phyloP scores from a whole-genome alignment of 2,888 invertebrate genomes.

The Xestia c-nigrum region DNA sequence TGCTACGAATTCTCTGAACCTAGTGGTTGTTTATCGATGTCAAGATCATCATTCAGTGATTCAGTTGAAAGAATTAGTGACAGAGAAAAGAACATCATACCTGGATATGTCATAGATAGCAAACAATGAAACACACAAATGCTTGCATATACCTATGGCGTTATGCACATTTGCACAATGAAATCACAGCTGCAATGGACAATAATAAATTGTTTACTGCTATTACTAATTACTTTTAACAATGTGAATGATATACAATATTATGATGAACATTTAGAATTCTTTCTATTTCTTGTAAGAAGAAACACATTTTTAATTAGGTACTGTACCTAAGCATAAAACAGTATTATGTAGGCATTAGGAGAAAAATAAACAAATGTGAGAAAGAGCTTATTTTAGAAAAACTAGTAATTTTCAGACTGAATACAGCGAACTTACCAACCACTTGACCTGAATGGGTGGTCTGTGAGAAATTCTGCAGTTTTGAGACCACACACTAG shows the following conservation, averaged over 20 bases:
- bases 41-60: background rate
- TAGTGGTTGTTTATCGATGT: background rate
- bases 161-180: conserved; percentile 23
- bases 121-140: conserved; percentile 15
- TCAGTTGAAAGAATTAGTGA: background rate
- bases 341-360: background rate
- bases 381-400: background rate
- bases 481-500: background rate
- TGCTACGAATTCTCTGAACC: background rate
- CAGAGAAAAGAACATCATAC: background rate
- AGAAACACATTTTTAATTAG: conserved; percentile 9
- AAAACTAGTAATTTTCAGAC: background rate
- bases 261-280: background rate
- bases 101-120: background rate
- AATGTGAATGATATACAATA: background rate
- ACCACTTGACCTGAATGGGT: background rate
- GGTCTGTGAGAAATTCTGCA: background rate
- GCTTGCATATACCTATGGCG: conserved; percentile 16
- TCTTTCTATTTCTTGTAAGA: background rate
- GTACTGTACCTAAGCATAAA: background rate
- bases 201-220: conserved; percentile 17
- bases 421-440: too few species aligned
- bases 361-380: background rate
- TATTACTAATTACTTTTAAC: conserved; percentile 12
- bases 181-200: conserved; percentile 31